Evolutionary conservation across 2,113 vertebrate genomes (phyloP), one percentile per base, ranked within the genome.

Genomic region (Saguinus imperator): DNA sequence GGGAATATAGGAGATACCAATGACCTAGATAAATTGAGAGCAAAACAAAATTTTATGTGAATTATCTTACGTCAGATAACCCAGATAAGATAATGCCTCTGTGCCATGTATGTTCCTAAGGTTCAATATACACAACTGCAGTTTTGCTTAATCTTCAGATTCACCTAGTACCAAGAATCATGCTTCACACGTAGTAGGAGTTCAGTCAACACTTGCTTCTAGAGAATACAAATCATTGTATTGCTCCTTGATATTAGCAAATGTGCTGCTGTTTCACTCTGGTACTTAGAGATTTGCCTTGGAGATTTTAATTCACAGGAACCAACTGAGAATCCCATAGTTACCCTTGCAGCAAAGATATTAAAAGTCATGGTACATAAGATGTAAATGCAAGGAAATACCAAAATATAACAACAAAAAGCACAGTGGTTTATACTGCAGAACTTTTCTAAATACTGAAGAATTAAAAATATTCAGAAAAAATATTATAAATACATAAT

Each of bases 381-480:
- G 20, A 32, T 61, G 43, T 43, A 96, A 97, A 88, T 45, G 16
- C 35, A 93, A 97, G 37, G 6, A 48, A 82, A n/a, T 91, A n/a
- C 21, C 80, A 32, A 87, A 80, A 80, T 75, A 40, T 37, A 87
- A 94, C 25, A 76, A 72, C 13, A 68, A 70, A 84, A 89, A 80
- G 40, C 2, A 48, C 9, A 5, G 23, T 45, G 66, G 18, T 37
- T 85, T 55, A 55, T 40, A 77, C 23, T 80, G 55, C 20, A 85
- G 58, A 72, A n/a, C 43, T 81, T 91, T 76, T n/a, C 50, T 68
- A 61, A 94, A 93, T 72, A 29, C 61, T 94, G 5, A 89, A 82
- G 16, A 94, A 89, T 86, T 87, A 91, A 97, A 94, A 92, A 83
- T 55, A 77, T 77, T 88, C 40, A 94, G 37, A 64, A 81, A 88